phyloP scores from a whole-genome alignment of 2,888 invertebrate genomes.

The Girardia tigrina region DNA sequence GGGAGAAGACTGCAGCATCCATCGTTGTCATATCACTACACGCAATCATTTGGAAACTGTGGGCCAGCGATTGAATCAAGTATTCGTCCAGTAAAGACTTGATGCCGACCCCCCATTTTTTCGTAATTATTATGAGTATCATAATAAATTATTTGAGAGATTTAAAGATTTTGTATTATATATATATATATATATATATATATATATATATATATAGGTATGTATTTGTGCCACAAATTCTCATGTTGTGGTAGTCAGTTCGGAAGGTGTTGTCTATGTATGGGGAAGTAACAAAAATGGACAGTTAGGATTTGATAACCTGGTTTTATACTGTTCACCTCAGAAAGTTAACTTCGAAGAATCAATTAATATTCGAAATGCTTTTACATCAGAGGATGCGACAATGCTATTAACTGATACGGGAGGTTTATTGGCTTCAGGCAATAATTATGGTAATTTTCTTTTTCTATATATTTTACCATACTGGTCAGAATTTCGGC shows the following conservation, averaged over 20 bases:
- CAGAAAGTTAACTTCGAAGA: not conserved
- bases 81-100: no score
- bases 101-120: no score
- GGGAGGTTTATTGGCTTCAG: constrained; percentile 58
- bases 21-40: no score
- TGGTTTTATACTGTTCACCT: constrained; percentile 41
- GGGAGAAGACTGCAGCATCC: no score
- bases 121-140: no score
- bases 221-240: constrained; percentile 51
- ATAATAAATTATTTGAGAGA: no score
- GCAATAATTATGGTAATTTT: constrained; percentile 54
- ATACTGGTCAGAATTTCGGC: no score
- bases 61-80: no score
- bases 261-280: constrained; percentile 57
- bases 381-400: constrained; percentile 58
- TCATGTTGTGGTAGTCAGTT: constrained; percentile 58
- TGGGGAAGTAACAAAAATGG: constrained; percentile 59
- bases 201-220: no score
- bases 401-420: constrained; percentile 57
- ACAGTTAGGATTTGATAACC: constrained; percentile 56
- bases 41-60: no score
- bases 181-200: not conserved
- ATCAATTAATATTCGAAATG: constrained; percentile 50
- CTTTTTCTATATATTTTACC: no score
- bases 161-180: no score